Evolutionary conservation across 1,140 invertebrate species (phyloP).

Genomic region (Habropoda laboriosa): DNA sequence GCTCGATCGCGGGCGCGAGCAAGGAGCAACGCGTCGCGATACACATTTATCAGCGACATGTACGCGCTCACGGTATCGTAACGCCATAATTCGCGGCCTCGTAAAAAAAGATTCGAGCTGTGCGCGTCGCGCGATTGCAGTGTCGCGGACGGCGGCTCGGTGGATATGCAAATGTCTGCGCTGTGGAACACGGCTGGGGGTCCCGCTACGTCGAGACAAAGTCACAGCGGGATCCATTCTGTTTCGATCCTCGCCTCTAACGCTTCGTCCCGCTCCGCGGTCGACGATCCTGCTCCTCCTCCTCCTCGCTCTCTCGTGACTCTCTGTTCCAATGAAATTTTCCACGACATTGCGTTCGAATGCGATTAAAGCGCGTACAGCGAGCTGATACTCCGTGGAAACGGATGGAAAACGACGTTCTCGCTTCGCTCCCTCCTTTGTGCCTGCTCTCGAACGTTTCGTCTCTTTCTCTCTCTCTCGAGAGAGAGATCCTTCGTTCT

Average conservation of each 20-base stretch:
- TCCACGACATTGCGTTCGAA: conserved; percentile 82
- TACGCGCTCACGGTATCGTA: conserved; percentile 42
- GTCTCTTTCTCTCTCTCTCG: conserved; percentile 32
- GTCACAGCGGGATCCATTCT: conserved; percentile 77
- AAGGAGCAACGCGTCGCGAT: conserved; percentile 28
- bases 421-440: not conserved
- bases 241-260: conserved; percentile 32
- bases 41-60: conserved; percentile 45
- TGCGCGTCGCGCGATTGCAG: conserved; percentile 54
- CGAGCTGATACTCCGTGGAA: conserved; percentile 72
- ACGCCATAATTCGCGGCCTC: conserved; percentile 53
- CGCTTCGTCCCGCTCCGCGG: conserved; percentile 33
- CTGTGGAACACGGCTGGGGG: conserved; percentile 66
- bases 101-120: conserved; percentile 60
- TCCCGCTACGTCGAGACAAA: conserved; percentile 77
- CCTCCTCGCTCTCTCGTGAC: too few relatives aligned
- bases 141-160: conserved; percentile 63
- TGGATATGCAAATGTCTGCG: conserved; percentile 77
- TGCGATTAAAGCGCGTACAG: conserved; percentile 80
- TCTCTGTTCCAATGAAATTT: conserved; percentile 81
- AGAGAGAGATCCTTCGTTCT: conserved; percentile 12
- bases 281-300: too few relatives aligned
- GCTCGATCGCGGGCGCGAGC: too few relatives aligned
- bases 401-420: conserved; percentile 65
- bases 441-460: not conserved